Evolutionary conservation across 2,888 invertebrate genomes (phyloP).

Genomic region (Himalopsyche tibetana): DNA sequence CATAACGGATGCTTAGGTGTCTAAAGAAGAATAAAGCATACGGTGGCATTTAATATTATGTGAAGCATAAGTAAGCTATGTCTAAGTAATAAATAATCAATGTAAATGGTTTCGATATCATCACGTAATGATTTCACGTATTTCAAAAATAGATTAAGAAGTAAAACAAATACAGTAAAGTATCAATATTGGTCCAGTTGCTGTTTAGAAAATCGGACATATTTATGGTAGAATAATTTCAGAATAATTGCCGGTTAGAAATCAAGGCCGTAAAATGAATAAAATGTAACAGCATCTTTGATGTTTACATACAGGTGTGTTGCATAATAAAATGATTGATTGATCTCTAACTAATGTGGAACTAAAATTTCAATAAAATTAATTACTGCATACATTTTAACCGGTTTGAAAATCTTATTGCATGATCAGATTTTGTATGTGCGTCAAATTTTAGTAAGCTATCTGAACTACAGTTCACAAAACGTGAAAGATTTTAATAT

Average conservation of each 20-base stretch:
- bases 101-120: too few species aligned
- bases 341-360: slow-evolving; percentile 27
- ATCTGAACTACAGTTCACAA: neutral
- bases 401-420: slow-evolving; percentile 12
- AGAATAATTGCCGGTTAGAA: too few species aligned
- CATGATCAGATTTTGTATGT: slow-evolving; percentile 11
- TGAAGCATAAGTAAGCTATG: too few species aligned
- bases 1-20: neutral
- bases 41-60: neutral
- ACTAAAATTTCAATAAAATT: slow-evolving; percentile 40
- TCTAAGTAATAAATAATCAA: too few species aligned
- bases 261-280: neutral
- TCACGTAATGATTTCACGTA: too few species aligned
- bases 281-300: slow-evolving; percentile 10
- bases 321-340: slow-evolving; percentile 27
- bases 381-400: slow-evolving; percentile 43
- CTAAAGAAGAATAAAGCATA: neutral
- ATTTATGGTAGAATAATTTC: too few species aligned
- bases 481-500: neutral
- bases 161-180: too few species aligned
- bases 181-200: too few species aligned
- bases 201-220: too few species aligned
- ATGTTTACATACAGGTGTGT: slow-evolving; percentile 18
- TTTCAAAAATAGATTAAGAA: too few species aligned
- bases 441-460: slow-evolving; percentile 3